phyloP scores from a whole-genome alignment of 2,888 invertebrate genomes.

The Tillus elongatus region DNA sequence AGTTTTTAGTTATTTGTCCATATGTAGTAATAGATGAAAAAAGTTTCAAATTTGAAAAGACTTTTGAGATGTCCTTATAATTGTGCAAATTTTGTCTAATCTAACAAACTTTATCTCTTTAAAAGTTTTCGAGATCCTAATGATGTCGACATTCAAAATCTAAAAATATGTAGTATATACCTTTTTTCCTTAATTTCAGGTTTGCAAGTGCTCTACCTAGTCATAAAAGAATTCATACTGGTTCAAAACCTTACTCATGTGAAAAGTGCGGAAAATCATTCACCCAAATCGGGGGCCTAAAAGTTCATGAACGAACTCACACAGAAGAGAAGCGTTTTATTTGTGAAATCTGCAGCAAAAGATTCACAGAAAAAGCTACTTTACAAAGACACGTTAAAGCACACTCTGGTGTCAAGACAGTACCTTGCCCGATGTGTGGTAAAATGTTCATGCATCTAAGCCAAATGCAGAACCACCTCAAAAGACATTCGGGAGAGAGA shows the following conservation, averaged over 20 bases:
- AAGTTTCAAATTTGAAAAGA: too few species aligned
- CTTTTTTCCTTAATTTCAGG: too few species aligned
- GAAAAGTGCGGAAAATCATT: conserved; percentile 10
- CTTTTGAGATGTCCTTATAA: too few species aligned
- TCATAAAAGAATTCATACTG: conserved; percentile 10
- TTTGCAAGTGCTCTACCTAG: conserved; percentile 9
- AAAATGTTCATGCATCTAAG: conserved; percentile 1
- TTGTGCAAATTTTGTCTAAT: too few species aligned
- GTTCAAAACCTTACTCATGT: conserved; percentile 9
- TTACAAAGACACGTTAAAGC: neutral
- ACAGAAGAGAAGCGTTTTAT: conserved; percentile 8
- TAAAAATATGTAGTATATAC: too few species aligned
- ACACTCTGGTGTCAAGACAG: neutral
- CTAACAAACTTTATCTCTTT: too few species aligned
- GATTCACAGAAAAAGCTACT: conserved; percentile 5
- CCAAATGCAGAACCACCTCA: conserved; percentile 7
- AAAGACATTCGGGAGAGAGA: conserved; percentile 10
- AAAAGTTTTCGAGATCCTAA: too few species aligned
- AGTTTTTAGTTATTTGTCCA: too few species aligned
- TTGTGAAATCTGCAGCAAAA: conserved; percentile 11
- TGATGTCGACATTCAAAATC: too few species aligned
- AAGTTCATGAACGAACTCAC: conserved; percentile 10
- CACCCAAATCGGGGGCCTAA: conserved; percentile 5
- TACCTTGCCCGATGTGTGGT: conserved; percentile 1
- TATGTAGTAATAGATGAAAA: too few species aligned